Percentiles rank a stretch among this genome's conserved stretches.
phyloP scores from a whole-genome alignment of 2,888 invertebrate genomes.

The Trachelus stipa region DNA sequence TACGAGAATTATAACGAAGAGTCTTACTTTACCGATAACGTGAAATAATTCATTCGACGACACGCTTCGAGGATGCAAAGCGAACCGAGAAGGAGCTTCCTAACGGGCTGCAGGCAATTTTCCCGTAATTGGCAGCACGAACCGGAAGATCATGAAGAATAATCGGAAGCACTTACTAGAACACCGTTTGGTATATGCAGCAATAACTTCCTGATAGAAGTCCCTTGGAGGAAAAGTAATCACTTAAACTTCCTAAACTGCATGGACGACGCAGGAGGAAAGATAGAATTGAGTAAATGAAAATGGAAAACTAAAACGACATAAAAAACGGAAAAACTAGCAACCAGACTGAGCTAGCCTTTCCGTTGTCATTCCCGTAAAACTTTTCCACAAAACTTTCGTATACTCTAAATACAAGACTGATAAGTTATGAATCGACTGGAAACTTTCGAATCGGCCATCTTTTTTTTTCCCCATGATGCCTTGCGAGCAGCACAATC shows the following conservation, averaged over 20 bases:
- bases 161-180: not conserved
- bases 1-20: not conserved
- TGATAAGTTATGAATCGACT: not conserved
- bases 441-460: not conserved
- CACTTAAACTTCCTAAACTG: not conserved
- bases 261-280: not conserved
- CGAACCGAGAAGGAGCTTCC: constrained; percentile 4
- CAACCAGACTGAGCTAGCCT: not conserved
- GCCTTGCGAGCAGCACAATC: not conserved
- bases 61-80: constrained; percentile 1
- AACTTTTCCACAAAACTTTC: not conserved
- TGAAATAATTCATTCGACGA: not conserved
- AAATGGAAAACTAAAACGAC: not conserved
- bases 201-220: not conserved
- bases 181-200: not conserved
- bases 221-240: not conserved
- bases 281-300: not conserved
- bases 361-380: not conserved
- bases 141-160: not conserved
- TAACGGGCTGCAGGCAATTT: not conserved
- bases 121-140: not conserved
- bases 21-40: constrained; percentile 10
- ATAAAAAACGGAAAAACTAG: not conserved
- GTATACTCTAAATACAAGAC: not conserved
- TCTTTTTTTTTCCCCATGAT: not conserved